phyloP scores from a whole-genome alignment of 2,113 vertebrate genomes.

The Sylvilagus bachmani region DNA sequence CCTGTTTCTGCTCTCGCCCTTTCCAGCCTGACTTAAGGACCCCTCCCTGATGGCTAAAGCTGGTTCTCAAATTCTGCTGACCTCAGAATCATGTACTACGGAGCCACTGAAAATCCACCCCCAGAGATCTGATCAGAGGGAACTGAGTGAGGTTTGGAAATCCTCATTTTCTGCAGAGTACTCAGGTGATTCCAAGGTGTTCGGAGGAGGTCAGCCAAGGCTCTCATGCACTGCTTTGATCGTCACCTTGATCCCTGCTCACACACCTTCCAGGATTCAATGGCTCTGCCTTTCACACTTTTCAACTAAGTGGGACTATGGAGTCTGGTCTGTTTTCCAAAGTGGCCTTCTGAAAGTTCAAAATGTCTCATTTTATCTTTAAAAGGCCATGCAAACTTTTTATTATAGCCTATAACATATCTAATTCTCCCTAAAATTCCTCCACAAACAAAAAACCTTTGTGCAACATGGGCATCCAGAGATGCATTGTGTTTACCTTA shows the following conservation, averaged over 20 bases:
- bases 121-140: neutral
- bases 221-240: neutral
- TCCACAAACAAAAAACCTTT: neutral
- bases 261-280: neutral
- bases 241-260: neutral
- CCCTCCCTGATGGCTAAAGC: neutral
- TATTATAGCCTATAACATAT: neutral
- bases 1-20: slow-evolving; percentile 20
- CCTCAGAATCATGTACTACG: neutral
- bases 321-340: neutral
- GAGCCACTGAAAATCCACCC: neutral
- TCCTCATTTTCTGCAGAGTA: neutral
- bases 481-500: neutral
- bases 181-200: neutral
- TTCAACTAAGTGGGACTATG: neutral
- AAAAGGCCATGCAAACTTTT: neutral
- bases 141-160: neutral
- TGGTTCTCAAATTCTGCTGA: neutral
- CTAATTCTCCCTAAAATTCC: neutral
- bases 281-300: neutral
- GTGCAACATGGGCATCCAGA: neutral
- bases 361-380: slow-evolving; percentile 31
- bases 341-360: neutral
- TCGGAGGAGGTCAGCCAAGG: neutral
- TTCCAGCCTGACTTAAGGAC: neutral